phyloP scores from a whole-genome alignment of 1,140 invertebrate species.

The Meloidogyne hapla region DNA sequence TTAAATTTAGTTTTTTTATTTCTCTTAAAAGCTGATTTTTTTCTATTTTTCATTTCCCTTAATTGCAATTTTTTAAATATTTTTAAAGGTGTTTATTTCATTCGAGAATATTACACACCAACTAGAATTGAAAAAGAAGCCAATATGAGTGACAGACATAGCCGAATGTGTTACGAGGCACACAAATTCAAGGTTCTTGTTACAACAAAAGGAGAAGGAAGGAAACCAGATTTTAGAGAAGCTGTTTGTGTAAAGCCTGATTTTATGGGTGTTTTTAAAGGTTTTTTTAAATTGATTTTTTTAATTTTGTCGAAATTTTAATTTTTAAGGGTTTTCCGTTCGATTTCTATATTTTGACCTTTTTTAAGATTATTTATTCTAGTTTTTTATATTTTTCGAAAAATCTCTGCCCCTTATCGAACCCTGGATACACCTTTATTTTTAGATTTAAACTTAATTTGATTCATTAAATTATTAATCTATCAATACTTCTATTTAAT shows the following conservation, averaged over 20 bases:
- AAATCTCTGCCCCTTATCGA: too few species aligned
- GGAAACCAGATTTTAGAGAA: background rate
- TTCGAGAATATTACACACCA: constrained; percentile 14
- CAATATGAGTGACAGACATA: background rate
- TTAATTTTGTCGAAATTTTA: too few species aligned
- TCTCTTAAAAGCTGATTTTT: too few species aligned
- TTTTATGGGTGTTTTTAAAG: constrained; percentile 19
- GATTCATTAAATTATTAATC: too few species aligned
- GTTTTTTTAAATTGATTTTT: background rate
- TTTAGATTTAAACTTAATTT: too few species aligned
- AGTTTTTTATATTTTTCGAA: too few species aligned
- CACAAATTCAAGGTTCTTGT: constrained; percentile 15
- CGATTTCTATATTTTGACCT: too few species aligned
- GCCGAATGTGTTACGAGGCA: constrained; percentile 1
- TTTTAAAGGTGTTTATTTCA: constrained; percentile 24
- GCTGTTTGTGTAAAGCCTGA: constrained; percentile 7
- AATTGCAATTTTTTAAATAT: background rate
- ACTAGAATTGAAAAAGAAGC: background rate
- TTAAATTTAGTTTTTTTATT: too few species aligned
- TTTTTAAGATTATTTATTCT: too few species aligned
- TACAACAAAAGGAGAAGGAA: constrained; percentile 4
- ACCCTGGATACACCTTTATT: too few species aligned
- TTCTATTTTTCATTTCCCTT: background rate
- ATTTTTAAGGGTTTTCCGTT: too few species aligned
- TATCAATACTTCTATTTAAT: too few species aligned